phyloP scores from a whole-genome alignment of 92 coral and sea anemone species.

The Umimayanthus kanabou region DNA sequence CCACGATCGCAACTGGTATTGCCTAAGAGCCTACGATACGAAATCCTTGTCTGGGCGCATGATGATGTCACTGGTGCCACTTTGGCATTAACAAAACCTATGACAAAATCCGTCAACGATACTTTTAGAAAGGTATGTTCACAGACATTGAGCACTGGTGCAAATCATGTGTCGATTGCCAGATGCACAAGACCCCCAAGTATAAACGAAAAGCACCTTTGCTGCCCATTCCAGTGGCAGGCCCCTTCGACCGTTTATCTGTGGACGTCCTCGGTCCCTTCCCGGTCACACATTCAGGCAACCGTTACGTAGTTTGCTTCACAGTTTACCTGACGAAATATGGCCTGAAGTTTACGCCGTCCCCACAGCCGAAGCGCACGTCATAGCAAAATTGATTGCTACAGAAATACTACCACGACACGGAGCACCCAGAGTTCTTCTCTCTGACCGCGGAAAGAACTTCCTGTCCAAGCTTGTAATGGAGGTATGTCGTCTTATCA shows the following conservation, averaged over 20 bases:
- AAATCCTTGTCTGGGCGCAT: slow-evolving; percentile 35
- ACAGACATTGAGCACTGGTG: slow-evolving; percentile 39
- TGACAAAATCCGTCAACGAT: slow-evolving; percentile 25
- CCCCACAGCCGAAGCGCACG: slow-evolving; percentile 42
- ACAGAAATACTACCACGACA: slow-evolving; percentile 55
- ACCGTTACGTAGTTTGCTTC: slow-evolving; percentile 58
- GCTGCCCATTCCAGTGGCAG: not conserved
- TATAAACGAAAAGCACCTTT: not conserved
- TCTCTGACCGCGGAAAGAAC: slow-evolving; percentile 54
- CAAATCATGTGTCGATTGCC: slow-evolving; percentile 29
- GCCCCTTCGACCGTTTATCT: not conserved
- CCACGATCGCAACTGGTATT: slow-evolving; percentile 42
- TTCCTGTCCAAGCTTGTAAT: slow-evolving; percentile 43
- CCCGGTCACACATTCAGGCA: slow-evolving; percentile 54
- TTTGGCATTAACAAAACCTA: slow-evolving; percentile 36
- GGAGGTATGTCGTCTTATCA: slow-evolving; percentile 50
- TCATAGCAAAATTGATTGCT: slow-evolving; percentile 43
- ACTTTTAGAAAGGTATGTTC: slow-evolving; percentile 41
- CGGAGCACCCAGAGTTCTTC: slow-evolving; percentile 43
- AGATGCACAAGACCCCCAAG: slow-evolving; percentile 21
- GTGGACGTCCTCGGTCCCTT: slow-evolving; percentile 51
- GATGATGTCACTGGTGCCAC: slow-evolving; percentile 48
- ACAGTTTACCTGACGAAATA: slow-evolving; percentile 54
- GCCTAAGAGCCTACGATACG: slow-evolving; percentile 35
- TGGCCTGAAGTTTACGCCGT: slow-evolving; percentile 75